Evolutionary conservation across 2,797 vertebrate genomes (phyloP).

Genomic region (Bovichtus diacanthus): DNA sequence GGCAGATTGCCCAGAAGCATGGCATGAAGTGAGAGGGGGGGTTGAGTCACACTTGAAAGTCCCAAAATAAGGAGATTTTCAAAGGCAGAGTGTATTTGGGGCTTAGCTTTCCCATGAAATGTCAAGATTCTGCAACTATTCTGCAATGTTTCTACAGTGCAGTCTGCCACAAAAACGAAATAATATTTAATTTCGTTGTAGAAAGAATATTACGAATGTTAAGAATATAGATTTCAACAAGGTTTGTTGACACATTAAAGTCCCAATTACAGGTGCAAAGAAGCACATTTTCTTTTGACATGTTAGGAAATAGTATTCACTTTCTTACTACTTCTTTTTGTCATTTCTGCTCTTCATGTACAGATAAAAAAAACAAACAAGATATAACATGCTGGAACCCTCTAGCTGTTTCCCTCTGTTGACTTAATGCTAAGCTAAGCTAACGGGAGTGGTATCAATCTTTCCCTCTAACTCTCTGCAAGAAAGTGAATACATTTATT

Average conservation of each 20-base stretch:
- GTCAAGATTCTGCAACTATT: slow-evolving; percentile 9
- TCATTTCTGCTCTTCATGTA: not conserved
- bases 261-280: not conserved
- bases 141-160: not conserved
- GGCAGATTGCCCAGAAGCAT: slow-evolving; percentile 72
- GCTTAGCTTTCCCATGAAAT: slow-evolving; percentile 49
- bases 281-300: not conserved
- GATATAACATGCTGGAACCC: not conserved
- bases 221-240: slow-evolving; percentile 7
- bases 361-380: not conserved
- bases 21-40: slow-evolving; percentile 33
- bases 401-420: not conserved
- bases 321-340: not conserved
- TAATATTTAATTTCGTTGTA: not conserved
- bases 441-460: not conserved
- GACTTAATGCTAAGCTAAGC: not conserved
- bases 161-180: not conserved
- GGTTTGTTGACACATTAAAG: not conserved
- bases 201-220: too few relatives aligned
- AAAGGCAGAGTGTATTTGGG: slow-evolving; percentile 43
- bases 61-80: slow-evolving; percentile 52
- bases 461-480: not conserved
- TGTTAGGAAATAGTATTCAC: not conserved
- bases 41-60: slow-evolving; percentile 61
- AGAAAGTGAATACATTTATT: not conserved